Percentiles rank a stretch among this genome's conserved stretches.
phyloP scores from a whole-genome alignment of 1,140 invertebrate species.

The Paramacrobiotus metropolitanus region DNA sequence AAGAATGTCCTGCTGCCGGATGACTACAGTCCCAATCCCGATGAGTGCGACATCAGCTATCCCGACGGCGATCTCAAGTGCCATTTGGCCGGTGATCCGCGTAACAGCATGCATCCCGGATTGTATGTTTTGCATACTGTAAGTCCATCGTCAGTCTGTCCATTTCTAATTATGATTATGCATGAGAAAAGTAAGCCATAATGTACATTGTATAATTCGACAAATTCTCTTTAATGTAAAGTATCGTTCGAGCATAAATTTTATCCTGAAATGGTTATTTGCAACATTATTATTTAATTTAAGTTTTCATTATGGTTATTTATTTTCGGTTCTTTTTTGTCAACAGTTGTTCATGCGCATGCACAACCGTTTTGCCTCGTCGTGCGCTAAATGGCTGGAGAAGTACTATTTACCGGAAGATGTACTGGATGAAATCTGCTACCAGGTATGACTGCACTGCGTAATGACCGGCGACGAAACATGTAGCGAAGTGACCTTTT shows the following conservation, averaged over 20 bases:
- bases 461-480: too few species aligned
- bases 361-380: neutral
- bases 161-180: too few species aligned
- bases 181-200: too few species aligned
- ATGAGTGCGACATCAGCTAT: neutral
- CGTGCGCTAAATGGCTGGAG: neutral
- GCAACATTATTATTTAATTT: neutral
- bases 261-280: neutral
- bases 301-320: too few species aligned
- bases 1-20: neutral
- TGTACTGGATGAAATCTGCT: constrained; percentile 4
- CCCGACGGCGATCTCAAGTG: neutral
- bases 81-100: constrained; percentile 10
- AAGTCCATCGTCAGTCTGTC: neutral
- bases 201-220: too few species aligned
- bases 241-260: too few species aligned
- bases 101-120: constrained; percentile 16
- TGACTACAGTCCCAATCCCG: neutral
- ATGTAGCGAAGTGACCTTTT: too few species aligned
- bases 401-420: neutral
- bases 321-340: neutral
- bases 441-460: neutral
- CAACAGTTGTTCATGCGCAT: neutral
- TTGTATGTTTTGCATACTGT: constrained; percentile 13
- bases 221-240: too few species aligned